Evolutionary conservation across 2,797 vertebrate genomes (phyloP).

Genomic region (Ptychadena robeensis): DNA sequence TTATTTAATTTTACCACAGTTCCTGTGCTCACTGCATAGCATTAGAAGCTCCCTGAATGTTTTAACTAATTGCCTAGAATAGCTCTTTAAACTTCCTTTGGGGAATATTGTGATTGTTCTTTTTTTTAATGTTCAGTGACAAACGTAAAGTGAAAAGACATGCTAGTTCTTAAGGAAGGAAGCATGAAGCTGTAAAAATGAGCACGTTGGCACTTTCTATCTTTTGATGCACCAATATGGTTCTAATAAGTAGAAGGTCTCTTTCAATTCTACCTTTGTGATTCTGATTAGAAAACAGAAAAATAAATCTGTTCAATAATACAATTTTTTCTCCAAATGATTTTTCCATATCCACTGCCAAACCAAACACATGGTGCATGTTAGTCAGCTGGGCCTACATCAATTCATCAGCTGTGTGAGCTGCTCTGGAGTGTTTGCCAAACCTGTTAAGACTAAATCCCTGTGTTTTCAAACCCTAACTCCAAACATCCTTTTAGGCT

Average conservation of each 20-base stretch:
- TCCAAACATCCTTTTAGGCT: conserved; percentile 77
- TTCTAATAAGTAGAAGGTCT: conserved; percentile 68
- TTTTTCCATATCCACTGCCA: conserved; percentile 81
- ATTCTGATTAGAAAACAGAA: conserved; percentile 69
- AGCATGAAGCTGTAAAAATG: conserved; percentile 46
- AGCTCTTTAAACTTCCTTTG: no score
- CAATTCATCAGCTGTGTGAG: conserved; percentile 76
- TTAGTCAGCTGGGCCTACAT: conserved; percentile 72
- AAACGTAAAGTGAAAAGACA: not conserved
- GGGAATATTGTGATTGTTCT: no score
- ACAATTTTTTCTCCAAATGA: conserved; percentile 75
- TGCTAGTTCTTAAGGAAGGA: not conserved
- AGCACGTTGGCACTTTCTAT: not conserved
- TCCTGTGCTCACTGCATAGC: no score
- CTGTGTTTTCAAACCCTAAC: conserved; percentile 75
- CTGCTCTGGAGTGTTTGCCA: conserved; percentile 71
- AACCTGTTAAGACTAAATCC: conserved; percentile 77
- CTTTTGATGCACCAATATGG: conserved; percentile 63
- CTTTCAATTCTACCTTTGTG: conserved; percentile 73
- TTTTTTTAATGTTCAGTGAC: not conserved
- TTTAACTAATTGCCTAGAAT: no score
- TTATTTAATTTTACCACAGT: no score
- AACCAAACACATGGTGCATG: conserved; percentile 77
- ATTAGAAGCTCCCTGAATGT: no score
- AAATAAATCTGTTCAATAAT: conserved; percentile 72